Evolutionary conservation across 2,797 vertebrate species (phyloP), one percentile per base, ranked within the genome.

Genomic region (Falco cherrug): DNA sequence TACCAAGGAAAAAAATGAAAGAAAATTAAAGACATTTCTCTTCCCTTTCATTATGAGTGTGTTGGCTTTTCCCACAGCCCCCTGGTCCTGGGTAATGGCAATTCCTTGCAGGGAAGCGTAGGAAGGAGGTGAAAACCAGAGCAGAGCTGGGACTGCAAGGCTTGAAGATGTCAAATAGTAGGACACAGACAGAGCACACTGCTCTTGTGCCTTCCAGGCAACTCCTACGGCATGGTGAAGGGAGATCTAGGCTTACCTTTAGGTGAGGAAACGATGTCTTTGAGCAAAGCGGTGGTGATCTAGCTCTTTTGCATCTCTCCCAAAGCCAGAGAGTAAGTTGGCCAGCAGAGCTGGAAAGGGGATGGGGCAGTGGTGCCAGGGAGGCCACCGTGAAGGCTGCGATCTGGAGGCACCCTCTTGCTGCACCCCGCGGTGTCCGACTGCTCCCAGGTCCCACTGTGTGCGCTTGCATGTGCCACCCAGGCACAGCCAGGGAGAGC

Each of bases 401-500:
- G 1, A 63, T 50, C 26, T 5, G 4, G 64, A 53, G 26, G 54
- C 9, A 54, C 12, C 3, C 5, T 71, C 37, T 47, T 45, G 29
- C 13, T 89, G 47, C 26, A 47, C 47, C 28, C n/a, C 1, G 1
- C 2, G 4, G 26, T 39, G 6, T 43, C 2, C 2, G 9, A 65
- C 14, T 51, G 22, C 47, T 89, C 45, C 51, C 25, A 90, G 5
- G 54, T 33, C n/a, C 33, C 13, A 59, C n/a, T 26, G 13, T 5
- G 11, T 31, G 37, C 0, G 0, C 47, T 35, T 35, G 51, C 11
- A 12, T 9, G 12, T 57, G 45, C 26, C 28, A 70, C 57, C 24
- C 54, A 73, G 53, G 16, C 33, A 15, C 14, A 59, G 29, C n/a
- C 31, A 79, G 45, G 1, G 13, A 56, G 18, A 87, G 15, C 39